Evolutionary conservation across 92 coral and sea anemone genomes (phyloP).

Genomic region (Blastomussa wellsi): DNA sequence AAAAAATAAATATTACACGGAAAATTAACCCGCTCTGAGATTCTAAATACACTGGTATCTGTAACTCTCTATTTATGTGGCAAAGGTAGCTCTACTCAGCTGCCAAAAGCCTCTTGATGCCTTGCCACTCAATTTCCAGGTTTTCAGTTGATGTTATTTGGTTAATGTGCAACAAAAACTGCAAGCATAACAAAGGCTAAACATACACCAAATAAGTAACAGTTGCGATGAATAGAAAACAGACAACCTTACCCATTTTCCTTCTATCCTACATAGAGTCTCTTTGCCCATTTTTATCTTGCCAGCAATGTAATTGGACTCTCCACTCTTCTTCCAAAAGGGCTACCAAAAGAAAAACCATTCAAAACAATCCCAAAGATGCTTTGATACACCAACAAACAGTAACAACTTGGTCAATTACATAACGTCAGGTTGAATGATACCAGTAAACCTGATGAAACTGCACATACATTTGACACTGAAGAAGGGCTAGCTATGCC

Average conservation of each 20-base stretch:
- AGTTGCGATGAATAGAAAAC: neutral
- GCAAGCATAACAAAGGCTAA: neutral
- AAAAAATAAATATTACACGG: neutral
- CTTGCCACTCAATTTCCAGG: neutral
- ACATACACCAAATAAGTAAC: neutral
- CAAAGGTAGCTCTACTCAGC: neutral
- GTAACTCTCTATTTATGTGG: neutral
- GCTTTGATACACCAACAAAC: neutral
- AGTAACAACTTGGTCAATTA: neutral
- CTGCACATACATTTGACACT: too few species aligned
- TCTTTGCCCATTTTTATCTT: slow-evolving; percentile 98
- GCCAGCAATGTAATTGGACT: slow-evolving; percentile 89
- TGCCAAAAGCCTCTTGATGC: neutral
- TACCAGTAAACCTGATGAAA: too few species aligned
- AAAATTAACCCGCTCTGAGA: neutral
- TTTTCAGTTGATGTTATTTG: neutral
- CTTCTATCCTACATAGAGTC: slow-evolving; percentile 93
- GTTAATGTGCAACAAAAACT: too few species aligned
- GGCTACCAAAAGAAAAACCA: slow-evolving; percentile 63
- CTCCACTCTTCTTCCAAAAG: slow-evolving; percentile 98
- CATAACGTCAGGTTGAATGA: neutral
- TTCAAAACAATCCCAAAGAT: neutral
- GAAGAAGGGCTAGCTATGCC: too few species aligned
- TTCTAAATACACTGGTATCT: neutral
- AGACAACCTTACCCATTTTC: slow-evolving; percentile 89